A percentile compares a stretch with the other conserved stretches of the same genome.
These are phyloP conservation scores for Drosophila busckii DNA, from an alignment of 1,140 invertebrate species.

Conservation along the genomic window DNA sequence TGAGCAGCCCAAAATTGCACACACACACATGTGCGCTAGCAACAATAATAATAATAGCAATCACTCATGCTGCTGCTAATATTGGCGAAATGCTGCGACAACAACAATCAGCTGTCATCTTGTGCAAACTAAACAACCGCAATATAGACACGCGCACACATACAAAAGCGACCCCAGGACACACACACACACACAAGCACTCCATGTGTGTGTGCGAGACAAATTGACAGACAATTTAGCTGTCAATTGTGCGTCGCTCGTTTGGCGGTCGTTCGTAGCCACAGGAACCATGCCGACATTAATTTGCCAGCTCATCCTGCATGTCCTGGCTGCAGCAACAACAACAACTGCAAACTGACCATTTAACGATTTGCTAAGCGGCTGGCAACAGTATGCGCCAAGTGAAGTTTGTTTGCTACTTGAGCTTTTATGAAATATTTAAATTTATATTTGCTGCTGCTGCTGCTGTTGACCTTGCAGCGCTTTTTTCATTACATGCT, in stretches of 20 bases:
- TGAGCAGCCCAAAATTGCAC: too few relatives aligned
- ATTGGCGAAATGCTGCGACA: constrained; percentile 15
- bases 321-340: too few relatives aligned
- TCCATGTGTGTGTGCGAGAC: constrained; percentile 39
- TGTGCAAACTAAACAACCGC: constrained; percentile 56
- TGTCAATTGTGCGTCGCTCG: constrained; percentile 65
- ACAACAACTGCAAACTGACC: constrained; percentile 33
- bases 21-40: too few relatives aligned
- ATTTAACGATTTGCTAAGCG: constrained; percentile 53
- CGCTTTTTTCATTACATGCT: too few relatives aligned
- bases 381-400: constrained; percentile 6
- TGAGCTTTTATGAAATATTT: too few relatives aligned
- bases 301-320: constrained; percentile 19
- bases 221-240: constrained; percentile 76
- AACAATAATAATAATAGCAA: constrained; percentile 27
- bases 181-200: not conserved
- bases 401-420: not conserved
- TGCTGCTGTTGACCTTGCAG: too few relatives aligned
- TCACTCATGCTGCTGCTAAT: constrained; percentile 2
- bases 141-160: constrained; percentile 6
- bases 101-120: constrained; percentile 54
- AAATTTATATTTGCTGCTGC: too few relatives aligned
- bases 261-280: constrained; percentile 25
- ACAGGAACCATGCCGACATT: constrained; percentile 42
- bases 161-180: too few relatives aligned